A percentile compares a stretch with the other conserved stretches of the same genome.
Evolutionary conservation across 1,140 invertebrate genomes (phyloP).

Genomic region (Nephotettix cincticeps): DNA sequence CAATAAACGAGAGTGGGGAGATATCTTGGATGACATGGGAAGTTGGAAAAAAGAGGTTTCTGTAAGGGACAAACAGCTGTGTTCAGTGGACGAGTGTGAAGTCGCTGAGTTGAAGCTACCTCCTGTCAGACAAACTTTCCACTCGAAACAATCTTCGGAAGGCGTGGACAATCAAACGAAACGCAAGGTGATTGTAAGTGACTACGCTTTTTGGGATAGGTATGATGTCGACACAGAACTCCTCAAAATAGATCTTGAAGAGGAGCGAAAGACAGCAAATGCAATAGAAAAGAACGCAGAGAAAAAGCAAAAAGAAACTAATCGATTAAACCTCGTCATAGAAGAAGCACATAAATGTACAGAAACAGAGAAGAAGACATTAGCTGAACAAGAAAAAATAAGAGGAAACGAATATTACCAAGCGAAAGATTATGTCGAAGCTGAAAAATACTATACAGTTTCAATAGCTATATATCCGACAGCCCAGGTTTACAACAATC

Average conservation of each 20-base stretch:
- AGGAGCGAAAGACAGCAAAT: slow-evolving; percentile 12
- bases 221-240: slow-evolving; percentile 67
- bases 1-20: slow-evolving; percentile 44
- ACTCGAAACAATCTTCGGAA: too few species aligned
- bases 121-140: background rate
- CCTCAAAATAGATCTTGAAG: slow-evolving; percentile 59
- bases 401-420: slow-evolving; percentile 68
- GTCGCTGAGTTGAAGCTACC: background rate
- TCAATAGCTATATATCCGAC: slow-evolving; percentile 58
- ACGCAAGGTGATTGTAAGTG: slow-evolving; percentile 37
- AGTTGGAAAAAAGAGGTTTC: slow-evolving; percentile 10
- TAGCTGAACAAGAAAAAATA: slow-evolving; percentile 53
- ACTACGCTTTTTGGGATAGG: slow-evolving; percentile 67
- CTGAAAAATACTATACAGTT: slow-evolving; percentile 61
- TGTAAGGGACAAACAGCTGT: background rate
- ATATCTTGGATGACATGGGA: slow-evolving; percentile 49
- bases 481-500: slow-evolving; percentile 62
- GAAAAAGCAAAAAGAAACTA: slow-evolving; percentile 21
- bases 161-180: background rate
- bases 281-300: slow-evolving; percentile 35
- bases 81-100: too few species aligned
- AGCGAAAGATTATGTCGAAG: slow-evolving; percentile 61
- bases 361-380: slow-evolving; percentile 48
- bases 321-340: slow-evolving; percentile 10
- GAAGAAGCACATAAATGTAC: slow-evolving; percentile 46